Conservation (phyloP, 37 sponge, comb jelly and placozoan genomes). For the Ephydatia muelleri region DNA sequence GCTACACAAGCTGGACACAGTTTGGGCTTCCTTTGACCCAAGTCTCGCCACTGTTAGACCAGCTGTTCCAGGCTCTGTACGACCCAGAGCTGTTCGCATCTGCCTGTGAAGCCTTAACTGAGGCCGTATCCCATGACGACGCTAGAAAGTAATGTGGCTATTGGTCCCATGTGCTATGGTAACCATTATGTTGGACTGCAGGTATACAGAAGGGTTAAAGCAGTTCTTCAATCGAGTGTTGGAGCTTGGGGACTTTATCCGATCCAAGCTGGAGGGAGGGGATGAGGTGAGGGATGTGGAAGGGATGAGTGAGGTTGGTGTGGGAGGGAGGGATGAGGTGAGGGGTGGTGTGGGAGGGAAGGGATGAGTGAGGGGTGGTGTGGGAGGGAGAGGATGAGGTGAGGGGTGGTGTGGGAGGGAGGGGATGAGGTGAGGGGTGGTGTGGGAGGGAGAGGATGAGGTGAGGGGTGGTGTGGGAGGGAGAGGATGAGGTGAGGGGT, state of each 20-base stretch:
- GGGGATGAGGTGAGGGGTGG: no score
- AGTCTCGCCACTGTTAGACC: slow-evolving; percentile 7
- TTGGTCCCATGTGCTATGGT: neutral
- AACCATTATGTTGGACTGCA: neutral
- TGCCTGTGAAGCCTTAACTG: slow-evolving; percentile 48
- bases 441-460: no score
- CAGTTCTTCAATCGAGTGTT: slow-evolving; percentile 27
- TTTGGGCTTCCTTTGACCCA: slow-evolving; percentile 60
- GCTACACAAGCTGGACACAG: slow-evolving; percentile 64
- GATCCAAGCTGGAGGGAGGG: slow-evolving; percentile 37
- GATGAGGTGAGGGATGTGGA: slow-evolving; percentile 19
- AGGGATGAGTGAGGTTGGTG: no score
- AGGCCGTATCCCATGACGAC: slow-evolving; percentile 54
- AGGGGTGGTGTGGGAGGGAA: no score
- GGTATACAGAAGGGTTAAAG: slow-evolving; percentile 37
- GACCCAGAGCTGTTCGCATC: slow-evolving; percentile 35
- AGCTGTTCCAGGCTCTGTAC: slow-evolving; percentile 48
- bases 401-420: no score
- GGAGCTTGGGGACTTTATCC: slow-evolving; percentile 18
- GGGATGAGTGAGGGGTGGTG: no score
- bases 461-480: no score
- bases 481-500: no score
- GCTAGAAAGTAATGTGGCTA: slow-evolving; percentile 38
- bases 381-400: no score
- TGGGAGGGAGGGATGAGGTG: no score